Evolutionary conservation across 2,797 vertebrate species (phyloP), one percentile per base, ranked within the genome.

Genomic region (Distichodus sexfasciatus): DNA sequence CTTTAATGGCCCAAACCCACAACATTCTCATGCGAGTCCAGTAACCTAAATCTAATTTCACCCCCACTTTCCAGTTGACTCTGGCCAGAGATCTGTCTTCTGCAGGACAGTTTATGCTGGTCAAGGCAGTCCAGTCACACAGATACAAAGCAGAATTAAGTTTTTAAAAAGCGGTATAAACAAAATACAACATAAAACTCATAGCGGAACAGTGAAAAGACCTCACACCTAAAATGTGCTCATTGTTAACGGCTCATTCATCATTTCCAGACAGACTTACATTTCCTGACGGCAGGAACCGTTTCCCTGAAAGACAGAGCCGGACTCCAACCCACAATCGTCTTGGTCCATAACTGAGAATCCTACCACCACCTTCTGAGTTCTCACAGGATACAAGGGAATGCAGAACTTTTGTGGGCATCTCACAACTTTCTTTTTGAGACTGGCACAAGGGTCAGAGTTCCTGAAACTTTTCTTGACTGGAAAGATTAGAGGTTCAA

Each of bases 41-140:
- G 57, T 43, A 60, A 60, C 44, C 10, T 26, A 51, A 33, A 69
- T 69, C 58, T 61, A 41, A 60, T 60, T 69, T 69, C 55, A 51
- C 55, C 55, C 55, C 6, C 21, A 41, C 24, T 41, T 57, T 36
- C 53, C 55, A n/a, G 8, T 8, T 15, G 35, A 5, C 14, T 41
- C 35, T 58, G 55, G 55, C 35, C 21, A 23, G 35, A 26, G 21
- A 36, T 21, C 17, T 35, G 31, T 23, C 36, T 41, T 23, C 23
- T 41, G 36, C 55, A 41, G 14, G 38, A 59, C 36, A 24, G 55
- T 59, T 21, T 17, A 41, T 6, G 24, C 54, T 38, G 33, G 54
- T 59, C 55, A 43, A 28, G 55, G 23, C 36, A 43, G 26, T 21
- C 40, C 14, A 28, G 55, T 7, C 19, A 59, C 24, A 59, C 7